Evolutionary conservation across 2,797 vertebrate species (phyloP).

Genomic region (Otolemur crassicaudatus): DNA sequence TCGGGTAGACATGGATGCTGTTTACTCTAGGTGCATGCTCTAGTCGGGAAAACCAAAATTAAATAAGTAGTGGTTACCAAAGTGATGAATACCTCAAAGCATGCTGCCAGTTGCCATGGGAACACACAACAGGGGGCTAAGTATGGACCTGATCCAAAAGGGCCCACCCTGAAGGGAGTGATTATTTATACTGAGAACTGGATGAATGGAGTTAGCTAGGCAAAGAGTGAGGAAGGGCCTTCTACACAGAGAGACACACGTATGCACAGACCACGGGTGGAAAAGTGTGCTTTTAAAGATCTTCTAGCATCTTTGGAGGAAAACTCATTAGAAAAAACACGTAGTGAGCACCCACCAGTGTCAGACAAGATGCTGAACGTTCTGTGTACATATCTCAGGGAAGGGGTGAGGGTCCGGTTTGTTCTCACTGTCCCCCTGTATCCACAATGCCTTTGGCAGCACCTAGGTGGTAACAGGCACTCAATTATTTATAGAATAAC

Average conservation of each 20-base stretch:
- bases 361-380: neutral
- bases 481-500: neutral
- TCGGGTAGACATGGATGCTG: neutral
- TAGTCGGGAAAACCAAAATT: neutral
- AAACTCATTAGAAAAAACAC: neutral
- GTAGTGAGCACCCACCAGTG: neutral
- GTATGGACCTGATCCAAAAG: neutral
- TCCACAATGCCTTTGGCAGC: neutral
- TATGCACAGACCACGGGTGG: neutral
- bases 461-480: neutral
- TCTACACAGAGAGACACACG: neutral
- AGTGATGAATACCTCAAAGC: neutral
- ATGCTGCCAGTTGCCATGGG: neutral
- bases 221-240: neutral
- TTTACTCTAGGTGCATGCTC: neutral
- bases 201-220: neutral
- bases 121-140: neutral
- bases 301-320: neutral
- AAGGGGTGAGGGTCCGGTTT: neutral
- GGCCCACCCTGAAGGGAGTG: neutral
- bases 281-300: neutral
- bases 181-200: neutral
- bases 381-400: neutral
- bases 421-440: neutral
- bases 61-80: neutral